phyloP scores from a whole-genome alignment of 2,888 invertebrate genomes.

The Bimastos eiseni region DNA sequence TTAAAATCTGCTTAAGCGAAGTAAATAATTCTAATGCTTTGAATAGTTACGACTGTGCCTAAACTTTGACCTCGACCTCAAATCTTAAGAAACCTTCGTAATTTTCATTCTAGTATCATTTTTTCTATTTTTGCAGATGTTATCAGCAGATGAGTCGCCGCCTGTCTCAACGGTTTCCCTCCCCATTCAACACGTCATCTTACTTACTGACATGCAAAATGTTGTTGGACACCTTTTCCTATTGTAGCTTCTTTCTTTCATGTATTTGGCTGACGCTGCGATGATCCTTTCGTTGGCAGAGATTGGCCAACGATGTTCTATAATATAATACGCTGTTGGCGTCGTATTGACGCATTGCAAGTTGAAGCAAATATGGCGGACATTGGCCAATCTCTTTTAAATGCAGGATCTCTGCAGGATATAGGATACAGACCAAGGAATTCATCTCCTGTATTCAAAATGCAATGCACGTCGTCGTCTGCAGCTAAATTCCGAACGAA shows the following conservation, averaged over 20 bases:
- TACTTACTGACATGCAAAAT: conserved; percentile 6
- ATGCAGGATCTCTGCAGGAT: not conserved
- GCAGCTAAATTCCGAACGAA: not conserved
- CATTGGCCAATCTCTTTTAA: conserved; percentile 3
- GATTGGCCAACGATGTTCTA: not conserved
- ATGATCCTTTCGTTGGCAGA: not conserved
- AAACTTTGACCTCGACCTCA: not conserved
- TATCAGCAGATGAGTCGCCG: not conserved
- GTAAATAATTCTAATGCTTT: not conserved
- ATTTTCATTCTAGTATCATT: not conserved
- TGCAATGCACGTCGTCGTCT: not conserved
- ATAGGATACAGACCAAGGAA: conserved; percentile 4
- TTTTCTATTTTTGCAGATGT: not conserved
- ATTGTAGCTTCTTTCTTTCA: conserved; percentile 1
- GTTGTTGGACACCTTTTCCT: conserved; percentile 9
- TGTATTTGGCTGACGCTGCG: not conserved
- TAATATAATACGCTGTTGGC: not conserved
- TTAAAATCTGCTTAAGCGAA: not conserved
- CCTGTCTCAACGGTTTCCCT: not conserved
- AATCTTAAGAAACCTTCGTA: not conserved
- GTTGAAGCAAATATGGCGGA: conserved; percentile 4
- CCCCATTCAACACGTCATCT: not conserved
- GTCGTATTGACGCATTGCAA: not conserved
- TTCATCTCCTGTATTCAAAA: not conserved
- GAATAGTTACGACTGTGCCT: not conserved